A percentile compares a stretch with the other conserved stretches of the same genome.
Conservation (phyloP, 2,113 vertebrate genomes). For the Phrynosoma platyrhinos region DNA sequence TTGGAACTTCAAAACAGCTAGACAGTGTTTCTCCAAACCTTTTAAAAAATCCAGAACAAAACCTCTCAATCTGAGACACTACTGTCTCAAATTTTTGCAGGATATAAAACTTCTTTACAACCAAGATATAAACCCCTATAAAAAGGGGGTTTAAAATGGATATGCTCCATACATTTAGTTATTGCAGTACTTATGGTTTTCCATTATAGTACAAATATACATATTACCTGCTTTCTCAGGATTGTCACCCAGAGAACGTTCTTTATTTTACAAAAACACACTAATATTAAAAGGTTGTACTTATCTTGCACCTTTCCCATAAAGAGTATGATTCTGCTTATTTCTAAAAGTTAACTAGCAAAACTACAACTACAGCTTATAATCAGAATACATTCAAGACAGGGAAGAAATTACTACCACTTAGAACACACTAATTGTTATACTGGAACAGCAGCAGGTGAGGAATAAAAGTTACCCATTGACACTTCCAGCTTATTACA, state of each 20-base stretch:
- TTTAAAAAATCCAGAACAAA: conserved; percentile 65
- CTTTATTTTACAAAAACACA: conserved; percentile 41
- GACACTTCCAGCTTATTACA: fast-evolving
- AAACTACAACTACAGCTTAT: conserved; percentile 41
- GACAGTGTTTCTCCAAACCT: conserved; percentile 29
- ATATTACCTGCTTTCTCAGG: conserved; percentile 45
- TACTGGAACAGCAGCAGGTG: conserved; percentile 52
- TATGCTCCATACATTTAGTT: conserved; percentile 33
- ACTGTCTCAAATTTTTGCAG: conserved; percentile 74
- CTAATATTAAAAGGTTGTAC: conserved; percentile 48
- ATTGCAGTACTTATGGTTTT: conserved; percentile 55
- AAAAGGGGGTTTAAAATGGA: conserved; percentile 64
- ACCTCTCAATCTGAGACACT: conserved; percentile 70
- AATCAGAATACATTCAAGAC: conserved; percentile 68
- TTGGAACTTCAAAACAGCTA: conserved; percentile 59
- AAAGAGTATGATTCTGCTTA: conserved; percentile 53
- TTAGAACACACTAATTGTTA: conserved; percentile 41
- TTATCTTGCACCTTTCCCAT: conserved; percentile 47
- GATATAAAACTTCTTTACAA: conserved; percentile 59
- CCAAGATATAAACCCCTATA: conserved; percentile 70
- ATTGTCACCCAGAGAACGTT: conserved; percentile 18
- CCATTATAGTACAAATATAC: conserved; percentile 67
- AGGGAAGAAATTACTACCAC: conserved; percentile 54
- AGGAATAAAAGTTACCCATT: background rate
- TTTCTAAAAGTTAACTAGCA: conserved; percentile 37